phyloP scores from a whole-genome alignment of 2,797 vertebrate species.

The Antrozous pallidus region DNA sequence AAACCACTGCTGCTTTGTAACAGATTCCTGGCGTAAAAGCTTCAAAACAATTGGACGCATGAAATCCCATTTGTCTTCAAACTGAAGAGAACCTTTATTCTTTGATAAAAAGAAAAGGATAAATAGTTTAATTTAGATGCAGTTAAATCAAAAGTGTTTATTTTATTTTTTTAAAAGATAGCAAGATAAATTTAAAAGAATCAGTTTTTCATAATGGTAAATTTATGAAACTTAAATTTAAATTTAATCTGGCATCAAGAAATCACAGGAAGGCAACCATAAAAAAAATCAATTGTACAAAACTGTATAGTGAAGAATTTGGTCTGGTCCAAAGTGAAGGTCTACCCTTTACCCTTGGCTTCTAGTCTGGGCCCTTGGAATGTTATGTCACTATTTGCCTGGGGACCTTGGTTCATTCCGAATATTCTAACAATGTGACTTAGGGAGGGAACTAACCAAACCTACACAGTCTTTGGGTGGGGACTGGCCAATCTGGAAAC shows the following conservation, averaged over 20 bases:
- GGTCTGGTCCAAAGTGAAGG: not conserved
- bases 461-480: not conserved
- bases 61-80: slow-evolving; percentile 99
- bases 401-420: not conserved
- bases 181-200: slow-evolving; percentile 39
- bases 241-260: not conserved
- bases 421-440: not conserved
- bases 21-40: slow-evolving; percentile 97
- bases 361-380: not conserved
- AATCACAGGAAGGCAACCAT: not conserved
- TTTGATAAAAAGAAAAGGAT: slow-evolving; percentile 72
- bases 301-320: not conserved
- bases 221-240: too few species aligned
- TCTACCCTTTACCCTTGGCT: not conserved
- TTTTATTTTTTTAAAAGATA: slow-evolving; percentile 39
- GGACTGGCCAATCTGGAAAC: not conserved
- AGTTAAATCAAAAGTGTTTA: slow-evolving; percentile 44
- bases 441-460: not conserved
- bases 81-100: slow-evolving; percentile 99
- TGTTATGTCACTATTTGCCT: not conserved
- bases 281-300: not conserved
- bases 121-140: slow-evolving; percentile 62
- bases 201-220: slow-evolving; percentile 15
- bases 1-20: slow-evolving; percentile 99
- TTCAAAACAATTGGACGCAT: slow-evolving; percentile 98